Conservation (phyloP, 1,140 invertebrate species). For the Drosophila bocqueti region DNA sequence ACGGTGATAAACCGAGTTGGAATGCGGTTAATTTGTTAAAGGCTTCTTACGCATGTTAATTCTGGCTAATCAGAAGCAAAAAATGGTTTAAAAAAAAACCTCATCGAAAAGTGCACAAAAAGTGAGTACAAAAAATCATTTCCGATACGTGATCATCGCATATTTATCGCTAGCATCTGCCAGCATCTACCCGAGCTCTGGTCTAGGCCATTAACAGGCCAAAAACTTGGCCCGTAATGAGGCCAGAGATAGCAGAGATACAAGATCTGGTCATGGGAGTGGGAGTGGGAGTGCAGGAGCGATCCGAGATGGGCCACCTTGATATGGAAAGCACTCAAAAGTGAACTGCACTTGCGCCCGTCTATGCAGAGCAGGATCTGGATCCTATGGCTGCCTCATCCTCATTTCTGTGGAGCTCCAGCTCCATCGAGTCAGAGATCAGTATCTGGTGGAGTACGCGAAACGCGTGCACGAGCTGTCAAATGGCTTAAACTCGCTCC, state of each 20-base stretch:
- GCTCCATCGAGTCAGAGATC: constrained; percentile 48
- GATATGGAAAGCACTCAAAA: constrained; percentile 83
- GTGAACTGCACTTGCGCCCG: constrained; percentile 54
- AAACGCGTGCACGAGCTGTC: constrained; percentile 81
- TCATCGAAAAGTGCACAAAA: constrained; percentile 9
- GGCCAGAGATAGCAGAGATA: constrained; percentile 76
- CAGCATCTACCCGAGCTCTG: constrained; percentile 12
- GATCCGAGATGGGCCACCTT: constrained; percentile 55
- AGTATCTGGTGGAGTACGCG: constrained; percentile 60
- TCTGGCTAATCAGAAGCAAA: constrained; percentile 29
- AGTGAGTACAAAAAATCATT: constrained; percentile 34
- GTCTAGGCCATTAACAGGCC: constrained; percentile 71
- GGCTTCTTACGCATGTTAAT: constrained; percentile 63
- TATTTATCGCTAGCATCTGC: constrained; percentile 76
- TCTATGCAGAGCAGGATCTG: constrained; percentile 70
- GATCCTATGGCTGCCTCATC: constrained; percentile 13
- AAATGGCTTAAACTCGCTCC: constrained; percentile 43
- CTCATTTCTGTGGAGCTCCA: neutral
- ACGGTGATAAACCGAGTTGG: constrained; percentile 62
- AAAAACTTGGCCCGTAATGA: constrained; percentile 61
- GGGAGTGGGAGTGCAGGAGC: constrained; percentile 35
- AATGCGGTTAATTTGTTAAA: constrained; percentile 59
- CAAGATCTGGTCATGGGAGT: constrained; percentile 53
- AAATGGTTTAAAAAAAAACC: neutral
- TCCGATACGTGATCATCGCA: constrained; percentile 77